A percentile compares a stretch with the other conserved stretches of the same genome.
phyloP scores from a whole-genome alignment of 2,797 vertebrate species.

The Lophotriccus pileatus region DNA sequence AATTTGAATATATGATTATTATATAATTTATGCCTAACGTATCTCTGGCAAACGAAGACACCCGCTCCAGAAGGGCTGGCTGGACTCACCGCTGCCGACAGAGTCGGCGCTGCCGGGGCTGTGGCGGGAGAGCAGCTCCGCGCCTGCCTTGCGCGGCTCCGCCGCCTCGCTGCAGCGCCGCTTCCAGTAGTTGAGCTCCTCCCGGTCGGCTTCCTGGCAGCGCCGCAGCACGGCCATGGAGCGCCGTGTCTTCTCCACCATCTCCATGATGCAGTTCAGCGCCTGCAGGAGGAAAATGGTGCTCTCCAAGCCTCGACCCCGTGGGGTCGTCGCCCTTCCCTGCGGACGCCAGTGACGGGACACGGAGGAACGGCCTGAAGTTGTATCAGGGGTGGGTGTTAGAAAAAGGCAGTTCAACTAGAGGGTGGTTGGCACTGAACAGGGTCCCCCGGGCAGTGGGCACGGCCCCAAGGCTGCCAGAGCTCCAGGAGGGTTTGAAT shows the following conservation, averaged over 20 bases:
- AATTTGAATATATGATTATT: neutral
- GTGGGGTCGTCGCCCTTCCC: accelerated
- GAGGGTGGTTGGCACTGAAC: neutral
- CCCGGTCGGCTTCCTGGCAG: constrained; percentile 95
- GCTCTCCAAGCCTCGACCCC: neutral
- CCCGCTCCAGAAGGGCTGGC: neutral
- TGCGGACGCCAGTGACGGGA: neutral
- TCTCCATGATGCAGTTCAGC: constrained; percentile 98
- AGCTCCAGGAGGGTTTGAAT: neutral
- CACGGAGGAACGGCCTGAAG: neutral
- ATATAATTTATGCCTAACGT: neutral
- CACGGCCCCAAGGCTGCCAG: neutral
- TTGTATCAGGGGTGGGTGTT: neutral
- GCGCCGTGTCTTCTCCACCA: constrained; percentile 97
- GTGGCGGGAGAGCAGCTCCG: constrained; percentile 83
- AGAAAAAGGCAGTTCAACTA: neutral
- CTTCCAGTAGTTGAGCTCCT: constrained; percentile 97
- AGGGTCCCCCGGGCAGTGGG: neutral
- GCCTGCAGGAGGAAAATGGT: constrained; percentile 74
- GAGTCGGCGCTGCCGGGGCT: constrained; percentile 88
- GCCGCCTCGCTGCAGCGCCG: constrained; percentile 89
- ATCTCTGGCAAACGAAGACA: neutral
- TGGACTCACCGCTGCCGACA: constrained; percentile 75
- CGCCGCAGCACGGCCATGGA: constrained; percentile 93
- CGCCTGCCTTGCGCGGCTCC: constrained; percentile 86